Evolutionary conservation across 2,797 vertebrate species (phyloP).

Genomic region (Squalus acanthias): DNA sequence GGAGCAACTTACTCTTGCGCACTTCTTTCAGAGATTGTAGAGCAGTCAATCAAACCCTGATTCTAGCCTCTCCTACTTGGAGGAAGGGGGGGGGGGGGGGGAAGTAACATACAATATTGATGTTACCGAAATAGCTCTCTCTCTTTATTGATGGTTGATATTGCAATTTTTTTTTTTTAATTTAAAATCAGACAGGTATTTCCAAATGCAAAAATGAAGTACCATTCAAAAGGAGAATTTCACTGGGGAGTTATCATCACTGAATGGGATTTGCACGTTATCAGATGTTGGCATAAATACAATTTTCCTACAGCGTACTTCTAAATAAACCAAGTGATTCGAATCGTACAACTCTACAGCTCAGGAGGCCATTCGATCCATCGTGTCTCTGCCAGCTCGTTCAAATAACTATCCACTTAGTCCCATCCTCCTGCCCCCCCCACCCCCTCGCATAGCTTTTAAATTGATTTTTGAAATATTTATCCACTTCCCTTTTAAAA

Average conservation of each 20-base stretch:
- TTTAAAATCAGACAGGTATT: neutral
- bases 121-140: neutral
- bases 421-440: neutral
- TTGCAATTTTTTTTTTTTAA: neutral
- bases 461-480: neutral
- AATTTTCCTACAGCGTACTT: neutral
- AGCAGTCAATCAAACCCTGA: neutral
- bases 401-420: neutral
- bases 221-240: neutral
- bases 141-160: neutral
- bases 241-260: neutral
- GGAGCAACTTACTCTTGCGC: neutral
- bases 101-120: neutral
- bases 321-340: neutral
- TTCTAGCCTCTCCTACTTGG: neutral
- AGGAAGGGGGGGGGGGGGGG: accelerated
- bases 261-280: neutral
- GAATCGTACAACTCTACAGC: neutral
- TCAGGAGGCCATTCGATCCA: neutral
- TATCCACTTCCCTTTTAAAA: neutral
- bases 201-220: neutral
- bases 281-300: neutral
- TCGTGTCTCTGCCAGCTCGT: neutral
- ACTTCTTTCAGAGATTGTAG: neutral
- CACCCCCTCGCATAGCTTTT: neutral